Evolutionary conservation across 2,113 vertebrate species (phyloP).

Genomic region (Phrynosoma platyrhinos): DNA sequence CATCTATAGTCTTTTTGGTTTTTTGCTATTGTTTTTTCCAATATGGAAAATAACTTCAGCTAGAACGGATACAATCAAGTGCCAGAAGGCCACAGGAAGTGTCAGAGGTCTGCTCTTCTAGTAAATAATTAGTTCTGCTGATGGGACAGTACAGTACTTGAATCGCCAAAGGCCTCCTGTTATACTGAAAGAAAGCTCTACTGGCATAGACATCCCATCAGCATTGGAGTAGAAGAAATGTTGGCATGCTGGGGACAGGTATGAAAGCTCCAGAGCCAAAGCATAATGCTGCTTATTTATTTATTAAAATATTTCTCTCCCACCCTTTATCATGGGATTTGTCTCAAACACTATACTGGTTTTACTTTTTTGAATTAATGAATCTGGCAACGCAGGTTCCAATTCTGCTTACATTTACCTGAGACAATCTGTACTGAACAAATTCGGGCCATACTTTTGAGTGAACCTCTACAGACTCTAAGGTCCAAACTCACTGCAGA

Average conservation of each 20-base stretch:
- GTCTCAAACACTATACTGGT: neutral
- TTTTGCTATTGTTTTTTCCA: neutral
- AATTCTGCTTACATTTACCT: neutral
- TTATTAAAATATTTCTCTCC: neutral
- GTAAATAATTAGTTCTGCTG: neutral
- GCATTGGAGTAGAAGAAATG: too few relatives aligned
- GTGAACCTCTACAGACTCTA: neutral
- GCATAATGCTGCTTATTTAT: too few relatives aligned
- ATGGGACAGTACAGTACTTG: too few relatives aligned
- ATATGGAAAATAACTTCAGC: neutral
- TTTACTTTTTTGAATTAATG: neutral
- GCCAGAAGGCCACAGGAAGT: neutral
- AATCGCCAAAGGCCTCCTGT: too few relatives aligned
- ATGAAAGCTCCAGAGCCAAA: neutral
- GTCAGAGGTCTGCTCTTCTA: neutral
- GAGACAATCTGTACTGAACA: neutral
- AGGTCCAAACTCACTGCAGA: too few relatives aligned
- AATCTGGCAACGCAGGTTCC: neutral
- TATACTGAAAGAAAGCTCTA: too few relatives aligned
- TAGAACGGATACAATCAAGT: neutral
- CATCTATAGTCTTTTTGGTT: neutral
- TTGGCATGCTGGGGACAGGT: neutral
- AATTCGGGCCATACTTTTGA: neutral
- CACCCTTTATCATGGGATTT: neutral
- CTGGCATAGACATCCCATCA: too few relatives aligned